Evolutionary conservation across 2,797 vertebrate genomes (phyloP).

Genomic region (Enoplosus armatus): DNA sequence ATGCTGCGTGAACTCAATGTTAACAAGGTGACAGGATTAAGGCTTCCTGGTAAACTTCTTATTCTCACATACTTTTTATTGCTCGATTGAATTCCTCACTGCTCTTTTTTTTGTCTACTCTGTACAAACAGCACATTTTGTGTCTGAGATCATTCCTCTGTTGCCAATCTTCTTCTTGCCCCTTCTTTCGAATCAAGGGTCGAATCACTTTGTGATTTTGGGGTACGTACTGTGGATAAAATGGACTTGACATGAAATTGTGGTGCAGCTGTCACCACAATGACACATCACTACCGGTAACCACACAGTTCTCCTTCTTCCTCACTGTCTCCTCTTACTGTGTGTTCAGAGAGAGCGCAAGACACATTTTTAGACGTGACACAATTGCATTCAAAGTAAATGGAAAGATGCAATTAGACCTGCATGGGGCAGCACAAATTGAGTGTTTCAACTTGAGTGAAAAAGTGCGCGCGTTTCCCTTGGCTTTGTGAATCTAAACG

Average conservation of each 20-base stretch:
- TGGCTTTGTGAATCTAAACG: too few species aligned
- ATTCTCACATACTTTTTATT: constrained; percentile 39
- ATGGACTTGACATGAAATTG: neutral
- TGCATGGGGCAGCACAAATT: neutral
- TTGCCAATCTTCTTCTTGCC: neutral
- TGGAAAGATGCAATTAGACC: neutral
- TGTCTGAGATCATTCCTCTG: neutral
- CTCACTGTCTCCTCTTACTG: neutral
- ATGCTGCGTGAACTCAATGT: neutral
- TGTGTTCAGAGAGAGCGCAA: neutral
- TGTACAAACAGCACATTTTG: neutral
- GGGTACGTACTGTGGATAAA: neutral
- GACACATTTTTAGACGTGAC: neutral
- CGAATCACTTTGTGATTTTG: neutral
- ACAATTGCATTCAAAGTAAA: neutral
- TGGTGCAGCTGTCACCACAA: neutral
- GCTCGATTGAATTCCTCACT: neutral
- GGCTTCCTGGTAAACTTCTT: constrained; percentile 37
- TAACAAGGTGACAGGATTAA: constrained; percentile 38
- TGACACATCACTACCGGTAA: neutral
- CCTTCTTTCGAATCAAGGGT: neutral
- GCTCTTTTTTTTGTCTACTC: neutral
- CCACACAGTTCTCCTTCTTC: neutral
- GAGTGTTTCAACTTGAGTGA: too few species aligned
- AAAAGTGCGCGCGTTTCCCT: too few species aligned